These are phyloP conservation scores for Boleophthalmus pectinirostris DNA, from an alignment of 2,113 vertebrate species.

Conservation along the genomic window DNA sequence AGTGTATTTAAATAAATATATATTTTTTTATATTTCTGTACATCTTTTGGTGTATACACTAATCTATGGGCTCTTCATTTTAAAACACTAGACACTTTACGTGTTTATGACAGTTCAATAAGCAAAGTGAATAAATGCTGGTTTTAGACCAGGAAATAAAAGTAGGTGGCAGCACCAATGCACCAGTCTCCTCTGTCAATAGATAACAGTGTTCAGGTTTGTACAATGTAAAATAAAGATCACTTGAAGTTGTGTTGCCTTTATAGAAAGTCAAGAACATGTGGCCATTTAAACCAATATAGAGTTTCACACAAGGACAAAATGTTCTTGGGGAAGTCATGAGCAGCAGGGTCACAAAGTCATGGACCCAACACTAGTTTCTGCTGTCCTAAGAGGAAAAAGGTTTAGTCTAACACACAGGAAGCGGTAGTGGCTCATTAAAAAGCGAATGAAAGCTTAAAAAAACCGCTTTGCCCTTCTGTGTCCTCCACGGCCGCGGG, in stretches of 20 bases:
- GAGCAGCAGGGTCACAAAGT: neutral
- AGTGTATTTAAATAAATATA: too few species aligned
- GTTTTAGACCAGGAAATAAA: too few species aligned
- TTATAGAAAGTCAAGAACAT: neutral
- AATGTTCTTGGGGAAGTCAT: neutral
- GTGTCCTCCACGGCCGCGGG: slow-evolving; percentile 60
- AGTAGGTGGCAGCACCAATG: too few species aligned
- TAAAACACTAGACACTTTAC: too few species aligned
- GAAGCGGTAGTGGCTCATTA: neutral
- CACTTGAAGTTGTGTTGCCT: neutral
- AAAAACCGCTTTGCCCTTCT: slow-evolving; percentile 61
- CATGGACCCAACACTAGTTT: neutral
- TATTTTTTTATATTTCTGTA: too few species aligned
- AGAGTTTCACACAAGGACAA: neutral
- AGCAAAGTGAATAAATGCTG: too few species aligned
- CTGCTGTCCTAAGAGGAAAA: neutral
- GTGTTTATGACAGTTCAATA: too few species aligned
- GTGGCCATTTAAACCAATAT: neutral
- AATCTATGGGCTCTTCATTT: too few species aligned
- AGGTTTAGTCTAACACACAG: neutral
- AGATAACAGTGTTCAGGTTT: too few species aligned
- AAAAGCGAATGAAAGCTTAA: neutral
- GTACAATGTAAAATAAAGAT: too few species aligned
- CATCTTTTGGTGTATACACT: too few species aligned
- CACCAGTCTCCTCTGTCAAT: too few species aligned